phyloP scores from a whole-genome alignment of 2,113 vertebrate genomes.

The Rhea americana region DNA sequence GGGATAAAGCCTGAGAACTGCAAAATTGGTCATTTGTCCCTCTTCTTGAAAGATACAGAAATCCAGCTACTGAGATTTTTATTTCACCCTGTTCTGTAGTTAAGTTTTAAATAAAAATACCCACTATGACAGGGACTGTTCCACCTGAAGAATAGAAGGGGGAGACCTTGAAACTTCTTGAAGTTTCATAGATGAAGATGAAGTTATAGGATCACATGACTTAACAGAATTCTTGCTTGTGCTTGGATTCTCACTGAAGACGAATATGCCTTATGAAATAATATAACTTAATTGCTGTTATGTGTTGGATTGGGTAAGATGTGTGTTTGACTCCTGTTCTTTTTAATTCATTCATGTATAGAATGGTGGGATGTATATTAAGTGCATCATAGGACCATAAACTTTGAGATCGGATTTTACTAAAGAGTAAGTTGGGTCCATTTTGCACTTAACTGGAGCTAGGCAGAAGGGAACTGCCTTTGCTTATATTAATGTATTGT shows the following conservation, averaged over 20 bases:
- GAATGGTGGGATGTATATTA: not conserved
- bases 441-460: not conserved
- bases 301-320: not conserved
- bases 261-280: constrained; percentile 65
- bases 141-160: not conserved
- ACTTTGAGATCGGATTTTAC: not conserved
- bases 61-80: not conserved
- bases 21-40: not conserved
- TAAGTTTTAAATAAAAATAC: not conserved
- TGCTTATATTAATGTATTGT: rapidly evolving
- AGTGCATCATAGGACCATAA: not conserved
- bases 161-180: not conserved
- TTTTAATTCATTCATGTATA: not conserved
- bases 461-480: not conserved
- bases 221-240: constrained; percentile 24
- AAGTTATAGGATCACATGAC: rapidly evolving
- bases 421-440: not conserved
- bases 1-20: constrained; percentile 65
- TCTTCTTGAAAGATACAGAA: constrained; percentile 33
- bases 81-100: not conserved
- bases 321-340: not conserved
- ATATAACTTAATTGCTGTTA: constrained; percentile 7
- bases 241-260: constrained; percentile 46
- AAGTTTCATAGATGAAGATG: not conserved
- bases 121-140: not conserved